These are phyloP conservation scores for Carollia perspicillata DNA, from an alignment of 2,113 vertebrate genomes.

Conservation along the genomic window DNA sequence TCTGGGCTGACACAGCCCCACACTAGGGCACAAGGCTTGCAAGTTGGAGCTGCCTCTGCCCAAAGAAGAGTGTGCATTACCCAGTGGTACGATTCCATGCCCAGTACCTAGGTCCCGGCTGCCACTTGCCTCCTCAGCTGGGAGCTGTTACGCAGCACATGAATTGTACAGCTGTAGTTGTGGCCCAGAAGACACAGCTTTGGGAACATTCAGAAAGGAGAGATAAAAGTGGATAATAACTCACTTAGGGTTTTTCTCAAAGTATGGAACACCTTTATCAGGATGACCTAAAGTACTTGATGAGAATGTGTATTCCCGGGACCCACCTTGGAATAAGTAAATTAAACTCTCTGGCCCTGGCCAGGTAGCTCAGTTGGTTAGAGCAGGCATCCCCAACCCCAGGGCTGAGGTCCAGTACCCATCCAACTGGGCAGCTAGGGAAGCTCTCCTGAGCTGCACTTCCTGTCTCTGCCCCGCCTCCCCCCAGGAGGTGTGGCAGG, in stretches of 20 bases:
- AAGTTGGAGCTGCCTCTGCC: neutral
- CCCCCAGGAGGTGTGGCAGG: no score
- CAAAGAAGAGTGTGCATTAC: neutral
- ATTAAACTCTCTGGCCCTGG: neutral
- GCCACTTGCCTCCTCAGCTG: neutral
- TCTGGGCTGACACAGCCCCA: neutral
- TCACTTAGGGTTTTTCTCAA: neutral
- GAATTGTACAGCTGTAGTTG: neutral
- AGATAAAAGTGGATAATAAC: neutral
- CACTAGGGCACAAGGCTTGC: neutral
- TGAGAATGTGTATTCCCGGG: neutral
- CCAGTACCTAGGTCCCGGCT: neutral
- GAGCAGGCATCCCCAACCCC: no score
- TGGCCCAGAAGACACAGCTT: neutral
- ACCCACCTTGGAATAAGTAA: neutral
- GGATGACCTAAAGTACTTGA: neutral
- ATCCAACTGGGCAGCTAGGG: no score
- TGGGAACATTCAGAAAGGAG: neutral
- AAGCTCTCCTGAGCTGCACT: no score
- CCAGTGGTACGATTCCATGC: neutral
- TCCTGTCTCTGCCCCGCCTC: no score
- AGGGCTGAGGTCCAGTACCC: no score
- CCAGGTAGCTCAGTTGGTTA: no score
- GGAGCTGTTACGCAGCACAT: rapidly evolving
- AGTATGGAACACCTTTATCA: neutral